phyloP scores from a whole-genome alignment of 2,113 vertebrate genomes.

The Sula dactylatra region DNA sequence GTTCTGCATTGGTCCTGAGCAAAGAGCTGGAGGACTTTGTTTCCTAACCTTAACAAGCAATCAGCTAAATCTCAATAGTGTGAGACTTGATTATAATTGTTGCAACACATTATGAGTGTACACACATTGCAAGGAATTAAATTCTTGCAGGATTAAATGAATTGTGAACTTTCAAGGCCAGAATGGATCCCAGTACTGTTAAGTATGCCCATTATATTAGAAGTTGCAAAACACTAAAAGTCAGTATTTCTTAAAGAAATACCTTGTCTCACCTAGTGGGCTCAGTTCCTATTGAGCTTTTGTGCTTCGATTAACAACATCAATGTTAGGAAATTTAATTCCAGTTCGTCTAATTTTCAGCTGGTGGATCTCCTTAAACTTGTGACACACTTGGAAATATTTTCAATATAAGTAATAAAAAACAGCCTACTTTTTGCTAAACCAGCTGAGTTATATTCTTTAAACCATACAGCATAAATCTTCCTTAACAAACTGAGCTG shows the following conservation, averaged over 20 bases:
- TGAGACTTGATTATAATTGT: neutral
- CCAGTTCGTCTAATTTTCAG: neutral
- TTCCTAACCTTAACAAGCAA: neutral
- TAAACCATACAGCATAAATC: neutral
- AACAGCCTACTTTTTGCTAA: neutral
- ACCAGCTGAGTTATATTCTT: neutral
- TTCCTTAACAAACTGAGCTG: neutral
- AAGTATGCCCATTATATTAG: neutral
- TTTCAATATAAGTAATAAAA: neutral
- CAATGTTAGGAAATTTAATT: neutral
- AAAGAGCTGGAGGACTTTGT: neutral
- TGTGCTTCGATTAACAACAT: neutral
- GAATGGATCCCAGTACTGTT: neutral
- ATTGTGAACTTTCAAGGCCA: neutral
- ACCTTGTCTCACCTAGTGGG: neutral
- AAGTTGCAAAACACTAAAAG: neutral
- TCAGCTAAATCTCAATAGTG: neutral
- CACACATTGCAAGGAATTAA: neutral
- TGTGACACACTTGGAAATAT: neutral
- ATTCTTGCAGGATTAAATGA: neutral
- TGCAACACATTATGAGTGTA: neutral
- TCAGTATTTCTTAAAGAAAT: neutral
- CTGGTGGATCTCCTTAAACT: neutral
- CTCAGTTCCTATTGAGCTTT: neutral
- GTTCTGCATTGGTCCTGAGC: neutral